Percentiles rank a stretch among this genome's conserved stretches.
These are phyloP conservation scores for Muscina levida DNA, from an alignment of 2,888 invertebrate genomes.

Conservation along the genomic window DNA sequence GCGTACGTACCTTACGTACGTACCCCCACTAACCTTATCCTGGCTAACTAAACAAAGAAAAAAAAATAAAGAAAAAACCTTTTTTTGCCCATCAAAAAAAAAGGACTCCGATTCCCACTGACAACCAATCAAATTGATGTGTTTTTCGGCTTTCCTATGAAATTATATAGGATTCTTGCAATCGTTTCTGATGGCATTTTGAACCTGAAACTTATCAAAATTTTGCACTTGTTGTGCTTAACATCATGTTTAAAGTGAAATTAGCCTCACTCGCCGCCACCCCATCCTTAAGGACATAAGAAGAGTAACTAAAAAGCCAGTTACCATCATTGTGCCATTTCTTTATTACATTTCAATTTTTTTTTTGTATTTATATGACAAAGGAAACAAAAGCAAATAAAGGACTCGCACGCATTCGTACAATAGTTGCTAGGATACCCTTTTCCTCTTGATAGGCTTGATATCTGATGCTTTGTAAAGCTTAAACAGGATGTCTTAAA, in stretches of 20 bases:
- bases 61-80: conserved; percentile 24
- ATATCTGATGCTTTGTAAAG: conserved; percentile 56
- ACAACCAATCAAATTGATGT: conserved; percentile 57
- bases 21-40: background rate
- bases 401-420: too few relatives aligned
- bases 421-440: conserved; percentile 63
- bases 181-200: too few relatives aligned
- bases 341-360: conserved; percentile 61
- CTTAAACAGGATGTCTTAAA: background rate
- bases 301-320: background rate
- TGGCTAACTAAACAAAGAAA: background rate
- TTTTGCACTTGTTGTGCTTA: conserved; percentile 60
- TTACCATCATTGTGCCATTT: conserved; percentile 29
- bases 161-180: background rate
- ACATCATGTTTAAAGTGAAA: conserved; percentile 51
- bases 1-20: conserved; percentile 17
- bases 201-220: conserved; percentile 56
- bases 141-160: conserved; percentile 28
- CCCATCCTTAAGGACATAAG: background rate
- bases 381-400: too few relatives aligned
- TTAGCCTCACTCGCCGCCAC: background rate
- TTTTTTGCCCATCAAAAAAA: conserved; percentile 6
- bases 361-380: too few relatives aligned
- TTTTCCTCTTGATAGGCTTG: conserved; percentile 47
- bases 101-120: conserved; percentile 30